Base-by-base conservation (phyloP, 2,888 invertebrate genomes). In the Habroteleia sp. region DNA sequence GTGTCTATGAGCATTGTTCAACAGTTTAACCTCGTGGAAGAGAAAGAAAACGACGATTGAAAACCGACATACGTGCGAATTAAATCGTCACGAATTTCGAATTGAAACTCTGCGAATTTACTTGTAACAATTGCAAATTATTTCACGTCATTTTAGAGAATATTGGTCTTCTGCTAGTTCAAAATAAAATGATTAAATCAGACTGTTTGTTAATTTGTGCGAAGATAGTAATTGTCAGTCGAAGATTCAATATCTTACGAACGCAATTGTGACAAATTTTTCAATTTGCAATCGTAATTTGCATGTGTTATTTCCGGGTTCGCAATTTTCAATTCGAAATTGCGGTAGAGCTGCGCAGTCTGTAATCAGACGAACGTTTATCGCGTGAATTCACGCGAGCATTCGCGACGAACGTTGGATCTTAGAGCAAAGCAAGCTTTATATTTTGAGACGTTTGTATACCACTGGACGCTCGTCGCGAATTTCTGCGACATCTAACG, bases 1-100 rank as follows among this genome's bases (percentile, higher is more conserved):
- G 76, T 82, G 83, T 83, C 83, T 80, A 82, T 82, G 78, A 71
- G 82, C 82, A 80, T 86, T 35, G 17, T 17, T 37, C 37, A 37
- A 37, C 17, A 37, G 6, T 56, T 14, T 31, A 31, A 62, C 31
- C 37, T 27, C 31, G 41, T 76, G 60, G 41, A 73, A 46, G 33
- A 42, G 16, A 56, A 56, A 56, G 41, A 52, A 52, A 37, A 39
- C 39, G 52, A 63, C 33, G 62, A 80, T 35, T 14, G 37, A 46
- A 35, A 1, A 14, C 17, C 4, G 23, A 62, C 25, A 25, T 25
- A 8, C 17, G 20, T 20, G 20, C 20, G 14, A 35, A 1, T 14
- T 14, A 2, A 35, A 14, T 11, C 13, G 37, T 17, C 1, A 33
- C 11, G 20, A 52, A 65, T 35, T 10, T 48, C 42, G 52, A 42